phyloP scores from a whole-genome alignment of 2,888 invertebrate species.

The Chloromyia formosa region DNA sequence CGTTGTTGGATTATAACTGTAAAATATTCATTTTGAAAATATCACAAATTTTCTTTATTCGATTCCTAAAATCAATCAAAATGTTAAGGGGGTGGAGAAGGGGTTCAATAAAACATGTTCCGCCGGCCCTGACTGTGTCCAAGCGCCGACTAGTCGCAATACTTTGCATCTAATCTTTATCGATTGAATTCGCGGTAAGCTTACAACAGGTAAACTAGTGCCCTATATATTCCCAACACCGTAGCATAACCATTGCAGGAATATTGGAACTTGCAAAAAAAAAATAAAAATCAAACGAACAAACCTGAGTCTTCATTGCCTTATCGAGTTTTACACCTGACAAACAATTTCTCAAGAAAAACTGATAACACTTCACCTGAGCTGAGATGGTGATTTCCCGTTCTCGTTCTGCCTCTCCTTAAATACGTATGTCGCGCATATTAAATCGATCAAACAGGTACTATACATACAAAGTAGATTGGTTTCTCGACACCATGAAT shows the following conservation, averaged over 20 bases:
- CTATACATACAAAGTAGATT: not conserved
- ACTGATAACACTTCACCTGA: slow-evolving; percentile 24
- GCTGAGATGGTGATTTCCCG: slow-evolving; percentile 8
- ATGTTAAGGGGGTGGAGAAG: too few species aligned
- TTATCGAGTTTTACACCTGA: slow-evolving; percentile 30
- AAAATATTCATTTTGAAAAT: too few species aligned
- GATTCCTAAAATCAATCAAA: too few species aligned
- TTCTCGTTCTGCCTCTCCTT: not conserved
- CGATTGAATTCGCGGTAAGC: too few species aligned
- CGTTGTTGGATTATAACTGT: too few species aligned
- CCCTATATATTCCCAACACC: not conserved
- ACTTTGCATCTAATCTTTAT: too few species aligned
- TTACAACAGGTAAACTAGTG: not conserved
- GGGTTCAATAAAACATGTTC: too few species aligned
- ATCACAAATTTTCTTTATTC: too few species aligned
- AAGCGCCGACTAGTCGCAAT: too few species aligned
- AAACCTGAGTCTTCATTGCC: not conserved
- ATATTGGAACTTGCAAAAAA: not conserved
- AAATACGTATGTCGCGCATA: slow-evolving; percentile 3
- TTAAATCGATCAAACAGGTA: slow-evolving; percentile 21
- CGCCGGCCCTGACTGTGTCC: too few species aligned
- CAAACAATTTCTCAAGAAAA: slow-evolving; percentile 9
- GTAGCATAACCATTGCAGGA: not conserved
- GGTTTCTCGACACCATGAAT: too few species aligned
- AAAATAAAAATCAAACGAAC: not conserved